phyloP scores from a whole-genome alignment of 2,797 vertebrate species.

The Hydrolagus colliei region DNA sequence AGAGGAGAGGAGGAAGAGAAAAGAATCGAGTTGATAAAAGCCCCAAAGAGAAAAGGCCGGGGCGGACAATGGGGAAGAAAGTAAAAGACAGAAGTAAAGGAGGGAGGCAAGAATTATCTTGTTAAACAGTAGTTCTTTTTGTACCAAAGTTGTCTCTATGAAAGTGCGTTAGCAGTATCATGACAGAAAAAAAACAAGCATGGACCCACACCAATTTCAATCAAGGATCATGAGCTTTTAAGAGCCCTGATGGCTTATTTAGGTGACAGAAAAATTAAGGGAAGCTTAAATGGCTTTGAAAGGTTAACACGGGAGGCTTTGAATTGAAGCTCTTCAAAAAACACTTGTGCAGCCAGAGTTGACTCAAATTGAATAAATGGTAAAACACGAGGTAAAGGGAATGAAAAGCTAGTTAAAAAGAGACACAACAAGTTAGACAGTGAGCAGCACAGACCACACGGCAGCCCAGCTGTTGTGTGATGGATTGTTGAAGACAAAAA shows the following conservation, averaged over 20 bases:
- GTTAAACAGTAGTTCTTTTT: constrained; percentile 54
- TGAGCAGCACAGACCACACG: constrained; percentile 39
- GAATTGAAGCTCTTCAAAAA: constrained; percentile 31
- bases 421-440: constrained; percentile 30
- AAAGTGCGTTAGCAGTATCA: constrained; percentile 45
- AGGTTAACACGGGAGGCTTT: constrained; percentile 29
- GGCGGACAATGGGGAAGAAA: constrained; percentile 61
- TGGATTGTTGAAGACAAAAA: constrained; percentile 29
- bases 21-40: constrained; percentile 61
- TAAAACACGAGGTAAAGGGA: constrained; percentile 19
- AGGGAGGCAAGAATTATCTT: constrained; percentile 67
- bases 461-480: constrained; percentile 23
- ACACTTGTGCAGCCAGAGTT: constrained; percentile 29
- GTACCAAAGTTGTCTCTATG: constrained; percentile 44
- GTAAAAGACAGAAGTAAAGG: constrained; percentile 54
- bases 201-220: constrained; percentile 50
- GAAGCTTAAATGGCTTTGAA: constrained; percentile 42
- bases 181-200: constrained; percentile 42
- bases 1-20: constrained; percentile 46
- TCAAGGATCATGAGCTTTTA: constrained; percentile 45
- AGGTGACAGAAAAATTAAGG: constrained; percentile 44
- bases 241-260: constrained; percentile 51
- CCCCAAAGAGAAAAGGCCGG: constrained; percentile 50
- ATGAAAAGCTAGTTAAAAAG: constrained; percentile 31
- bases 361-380: constrained; percentile 28